Evolutionary conservation across 23 tunicate species (phyloP).

Genomic region (Botrylloides violaceus): DNA sequence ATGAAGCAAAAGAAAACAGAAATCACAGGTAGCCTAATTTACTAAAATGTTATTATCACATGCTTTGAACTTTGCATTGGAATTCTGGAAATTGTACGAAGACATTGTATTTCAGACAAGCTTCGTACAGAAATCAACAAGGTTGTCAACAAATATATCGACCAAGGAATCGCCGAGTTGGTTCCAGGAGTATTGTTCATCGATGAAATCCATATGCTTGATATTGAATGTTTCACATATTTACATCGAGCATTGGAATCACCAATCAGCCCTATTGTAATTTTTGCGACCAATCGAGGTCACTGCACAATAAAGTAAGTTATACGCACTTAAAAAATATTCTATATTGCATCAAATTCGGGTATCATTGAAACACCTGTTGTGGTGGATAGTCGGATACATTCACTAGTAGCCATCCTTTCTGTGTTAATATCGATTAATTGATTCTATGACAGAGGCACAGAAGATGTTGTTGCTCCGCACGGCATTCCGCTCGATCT

Average conservation of each 20-base stretch:
- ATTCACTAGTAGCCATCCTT: too few species aligned
- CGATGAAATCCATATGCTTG: slow-evolving; percentile 98
- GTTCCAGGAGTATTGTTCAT: slow-evolving; percentile 99
- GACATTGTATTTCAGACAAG: slow-evolving; percentile 53
- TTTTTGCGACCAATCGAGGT: slow-evolving; percentile 82
- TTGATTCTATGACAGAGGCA: slow-evolving; percentile 44
- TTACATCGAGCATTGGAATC: slow-evolving; percentile 96
- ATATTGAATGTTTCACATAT: slow-evolving; percentile 99
- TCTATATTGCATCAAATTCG: too few species aligned
- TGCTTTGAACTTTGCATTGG: too few species aligned
- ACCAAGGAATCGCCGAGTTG: slow-evolving; percentile 97
- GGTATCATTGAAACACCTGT: too few species aligned
- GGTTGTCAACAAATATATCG: slow-evolving; percentile 98
- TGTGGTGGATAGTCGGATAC: too few species aligned
- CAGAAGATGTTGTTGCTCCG: slow-evolving; percentile 88
- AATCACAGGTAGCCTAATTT: slow-evolving; percentile 80
- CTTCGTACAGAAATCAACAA: slow-evolving; percentile 94
- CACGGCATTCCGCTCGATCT: slow-evolving; percentile 97
- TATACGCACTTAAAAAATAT: too few species aligned
- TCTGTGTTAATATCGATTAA: slow-evolving; percentile 7
- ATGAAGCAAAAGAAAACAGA: slow-evolving; percentile 99
- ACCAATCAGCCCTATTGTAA: slow-evolving; percentile 92
- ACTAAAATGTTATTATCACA: too few species aligned
- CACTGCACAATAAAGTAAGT: slow-evolving; percentile 68
- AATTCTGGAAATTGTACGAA: too few species aligned